phyloP scores from a whole-genome alignment of 1,140 invertebrate genomes.

The Rhagoletis zephyria region DNA sequence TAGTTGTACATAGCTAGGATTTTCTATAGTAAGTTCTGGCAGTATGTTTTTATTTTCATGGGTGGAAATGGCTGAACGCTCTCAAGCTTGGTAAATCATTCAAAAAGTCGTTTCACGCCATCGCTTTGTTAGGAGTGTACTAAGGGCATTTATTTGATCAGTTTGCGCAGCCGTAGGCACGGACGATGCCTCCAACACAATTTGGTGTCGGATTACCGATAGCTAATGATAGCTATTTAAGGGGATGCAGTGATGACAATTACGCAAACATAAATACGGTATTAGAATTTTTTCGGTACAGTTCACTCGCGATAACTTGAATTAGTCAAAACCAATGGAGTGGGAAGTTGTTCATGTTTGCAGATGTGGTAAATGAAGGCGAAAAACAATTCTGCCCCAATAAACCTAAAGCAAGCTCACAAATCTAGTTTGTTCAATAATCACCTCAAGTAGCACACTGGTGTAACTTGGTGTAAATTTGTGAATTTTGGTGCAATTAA shows the following conservation, averaged over 20 bases:
- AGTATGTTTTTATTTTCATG: not conserved
- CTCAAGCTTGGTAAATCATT: constrained; percentile 2
- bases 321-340: no score
- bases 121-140: not conserved
- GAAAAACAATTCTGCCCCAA: no score
- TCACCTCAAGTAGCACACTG: no score
- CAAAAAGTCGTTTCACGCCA: constrained; percentile 30
- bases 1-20: not conserved
- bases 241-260: constrained; percentile 25
- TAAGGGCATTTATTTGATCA: not conserved
- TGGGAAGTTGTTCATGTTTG: no score
- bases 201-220: not conserved
- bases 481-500: no score
- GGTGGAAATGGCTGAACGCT: not conserved
- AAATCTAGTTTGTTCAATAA: no score
- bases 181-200: constrained; percentile 1
- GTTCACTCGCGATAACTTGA: no score
- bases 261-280: not conserved
- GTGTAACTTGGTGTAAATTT: no score
- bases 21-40: no score
- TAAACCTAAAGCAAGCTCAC: no score
- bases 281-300: no score
- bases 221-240: constrained; percentile 15
- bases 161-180: not conserved
- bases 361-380: no score